A percentile compares a stretch with the other conserved stretches of the same genome.
These are phyloP conservation scores for Crotalus viridis DNA, from an alignment of 2,113 vertebrate species.

Conservation along the genomic window DNA sequence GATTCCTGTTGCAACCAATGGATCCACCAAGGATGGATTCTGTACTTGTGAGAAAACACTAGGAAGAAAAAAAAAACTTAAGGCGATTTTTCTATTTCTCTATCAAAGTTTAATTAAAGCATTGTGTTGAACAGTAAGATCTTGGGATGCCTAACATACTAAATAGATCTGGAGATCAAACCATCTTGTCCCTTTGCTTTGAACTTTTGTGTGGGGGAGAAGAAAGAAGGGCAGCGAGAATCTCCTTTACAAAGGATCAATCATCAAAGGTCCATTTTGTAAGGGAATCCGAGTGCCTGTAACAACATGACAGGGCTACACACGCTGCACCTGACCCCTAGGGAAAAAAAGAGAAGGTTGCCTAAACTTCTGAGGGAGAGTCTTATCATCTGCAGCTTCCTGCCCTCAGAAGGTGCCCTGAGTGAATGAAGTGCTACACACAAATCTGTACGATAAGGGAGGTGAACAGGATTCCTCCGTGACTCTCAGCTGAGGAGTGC, in stretches of 20 bases:
- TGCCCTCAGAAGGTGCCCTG: not conserved
- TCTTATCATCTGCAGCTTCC: constrained; percentile 50
- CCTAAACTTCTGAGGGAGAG: constrained; percentile 57
- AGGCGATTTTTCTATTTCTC: not conserved
- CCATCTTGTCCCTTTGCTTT: constrained; percentile 63
- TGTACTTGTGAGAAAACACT: not conserved
- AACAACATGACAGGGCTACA: constrained; percentile 63
- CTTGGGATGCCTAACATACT: constrained; percentile 64
- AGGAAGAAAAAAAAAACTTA: not conserved
- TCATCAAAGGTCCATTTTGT: constrained; percentile 54
- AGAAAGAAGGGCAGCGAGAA: constrained; percentile 62
- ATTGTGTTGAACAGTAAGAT: constrained; percentile 45
- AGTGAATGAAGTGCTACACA: constrained; percentile 70
- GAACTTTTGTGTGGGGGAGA: constrained; percentile 61
- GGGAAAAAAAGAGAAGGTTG: constrained; percentile 48
- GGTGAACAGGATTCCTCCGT: constrained; percentile 52
- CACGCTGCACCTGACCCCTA: constrained; percentile 66
- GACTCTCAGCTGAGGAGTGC: constrained; percentile 50
- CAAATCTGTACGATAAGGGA: constrained; percentile 60
- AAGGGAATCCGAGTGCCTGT: constrained; percentile 63
- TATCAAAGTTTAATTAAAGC: constrained; percentile 47
- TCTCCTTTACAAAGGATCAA: constrained; percentile 56
- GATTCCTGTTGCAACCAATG: not conserved
- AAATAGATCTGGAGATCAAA: constrained; percentile 63
- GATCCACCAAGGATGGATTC: not conserved